These are phyloP conservation scores for Hexactinellida sp. DNA, from an alignment of 37 sponge, comb jelly and placozoan species.

Conservation along the genomic window DNA sequence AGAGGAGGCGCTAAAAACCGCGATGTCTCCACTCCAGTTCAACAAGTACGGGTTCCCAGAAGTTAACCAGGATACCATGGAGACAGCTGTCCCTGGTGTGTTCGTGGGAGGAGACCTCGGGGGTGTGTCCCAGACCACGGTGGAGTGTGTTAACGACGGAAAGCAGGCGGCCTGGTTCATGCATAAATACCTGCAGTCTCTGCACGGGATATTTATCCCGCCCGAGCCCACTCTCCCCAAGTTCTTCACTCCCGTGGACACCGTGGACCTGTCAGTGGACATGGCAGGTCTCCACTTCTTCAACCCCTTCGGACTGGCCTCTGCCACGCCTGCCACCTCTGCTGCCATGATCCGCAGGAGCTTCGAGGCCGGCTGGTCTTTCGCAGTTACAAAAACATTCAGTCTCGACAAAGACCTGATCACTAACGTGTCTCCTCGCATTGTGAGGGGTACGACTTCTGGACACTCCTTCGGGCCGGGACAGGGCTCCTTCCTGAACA, in stretches of 20 bases:
- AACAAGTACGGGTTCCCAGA: constrained; percentile 62
- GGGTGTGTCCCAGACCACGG: constrained; percentile 69
- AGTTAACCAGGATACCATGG: constrained; percentile 68
- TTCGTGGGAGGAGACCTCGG: constrained; percentile 80
- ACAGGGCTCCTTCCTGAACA: constrained; percentile 85
- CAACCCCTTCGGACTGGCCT: constrained; percentile 88
- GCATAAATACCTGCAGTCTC: constrained; percentile 77
- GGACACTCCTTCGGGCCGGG: constrained; percentile 80
- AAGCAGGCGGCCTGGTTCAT: constrained; percentile 90
- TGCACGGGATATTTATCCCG: constrained; percentile 67
- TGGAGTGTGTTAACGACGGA: constrained; percentile 91
- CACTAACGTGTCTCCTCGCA: constrained; percentile 90
- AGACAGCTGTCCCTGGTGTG: constrained; percentile 49
- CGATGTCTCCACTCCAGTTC: constrained; percentile 61
- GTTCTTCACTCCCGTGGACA: constrained; percentile 83
- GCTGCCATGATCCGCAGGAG: constrained; percentile 83
- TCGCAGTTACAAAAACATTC: constrained; percentile 89
- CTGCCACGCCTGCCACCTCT: constrained; percentile 86
- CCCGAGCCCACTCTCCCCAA: constrained; percentile 61
- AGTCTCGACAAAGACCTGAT: constrained; percentile 77
- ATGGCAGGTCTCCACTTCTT: constrained; percentile 72
- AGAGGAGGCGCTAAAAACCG: constrained; percentile 36
- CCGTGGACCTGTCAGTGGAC: constrained; percentile 64
- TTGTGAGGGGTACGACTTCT: constrained; percentile 73
- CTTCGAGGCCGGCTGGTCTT: constrained; percentile 84